These are phyloP conservation scores for Melipona quadrifasciata DNA, from an alignment of 1,140 invertebrate species.

Conservation along the genomic window DNA sequence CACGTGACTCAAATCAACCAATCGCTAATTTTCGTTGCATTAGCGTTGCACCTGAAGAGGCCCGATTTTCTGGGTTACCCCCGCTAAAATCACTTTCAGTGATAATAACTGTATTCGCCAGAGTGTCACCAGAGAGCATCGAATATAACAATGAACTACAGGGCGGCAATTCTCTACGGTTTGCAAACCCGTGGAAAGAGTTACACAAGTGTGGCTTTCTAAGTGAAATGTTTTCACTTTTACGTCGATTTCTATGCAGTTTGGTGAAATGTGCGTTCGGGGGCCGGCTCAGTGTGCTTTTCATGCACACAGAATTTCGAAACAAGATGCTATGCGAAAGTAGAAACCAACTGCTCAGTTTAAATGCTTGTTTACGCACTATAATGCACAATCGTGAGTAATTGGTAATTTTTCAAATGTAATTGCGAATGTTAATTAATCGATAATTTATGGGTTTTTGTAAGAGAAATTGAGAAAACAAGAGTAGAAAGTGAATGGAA, in stretches of 20 bases:
- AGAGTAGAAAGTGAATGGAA: not conserved
- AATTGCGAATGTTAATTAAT: not conserved
- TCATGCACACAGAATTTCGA: not conserved
- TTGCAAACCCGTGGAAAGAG: constrained; percentile 24
- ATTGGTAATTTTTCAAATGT: not conserved
- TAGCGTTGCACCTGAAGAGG: no score
- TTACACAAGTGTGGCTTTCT: constrained; percentile 58
- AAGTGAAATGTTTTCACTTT: constrained; percentile 66
- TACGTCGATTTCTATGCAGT: constrained; percentile 53
- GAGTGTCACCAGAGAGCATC: not conserved
- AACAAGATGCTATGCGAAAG: constrained; percentile 7
- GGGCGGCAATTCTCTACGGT: constrained; percentile 17
- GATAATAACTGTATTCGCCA: constrained; percentile 10
- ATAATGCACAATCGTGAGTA: not conserved
- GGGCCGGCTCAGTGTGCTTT: not conserved
- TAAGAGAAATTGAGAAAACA: not conserved
- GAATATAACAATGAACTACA: constrained; percentile 28
- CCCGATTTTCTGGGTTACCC: no score
- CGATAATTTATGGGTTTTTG: not conserved
- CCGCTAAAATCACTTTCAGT: no score
- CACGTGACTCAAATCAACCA: no score
- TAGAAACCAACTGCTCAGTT: not conserved
- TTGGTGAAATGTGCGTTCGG: constrained; percentile 24
- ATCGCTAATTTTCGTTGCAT: no score
- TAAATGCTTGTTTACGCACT: not conserved